phyloP scores from a whole-genome alignment of 2,888 invertebrate species.

The Noctua fimbriata region DNA sequence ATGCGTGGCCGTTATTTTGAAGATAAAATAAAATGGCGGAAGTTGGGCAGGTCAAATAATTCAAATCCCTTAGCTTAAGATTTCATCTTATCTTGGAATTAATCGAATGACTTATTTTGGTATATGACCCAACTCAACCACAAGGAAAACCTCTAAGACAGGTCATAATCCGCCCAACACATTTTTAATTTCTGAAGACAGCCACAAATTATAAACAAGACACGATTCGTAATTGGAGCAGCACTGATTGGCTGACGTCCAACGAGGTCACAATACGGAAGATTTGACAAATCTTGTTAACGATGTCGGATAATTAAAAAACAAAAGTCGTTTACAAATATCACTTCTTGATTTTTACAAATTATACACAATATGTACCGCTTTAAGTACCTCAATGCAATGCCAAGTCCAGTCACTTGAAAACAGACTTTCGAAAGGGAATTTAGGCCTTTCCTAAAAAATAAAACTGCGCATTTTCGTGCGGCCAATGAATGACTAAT shows the following conservation, averaged over 20 bases:
- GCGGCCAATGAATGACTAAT: no score
- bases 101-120: background rate
- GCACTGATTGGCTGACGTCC: slow-evolving; percentile 51
- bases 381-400: background rate
- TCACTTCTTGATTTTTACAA: background rate
- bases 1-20: no score
- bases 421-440: background rate
- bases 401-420: background rate
- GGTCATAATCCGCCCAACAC: background rate
- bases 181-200: background rate
- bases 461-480: no score
- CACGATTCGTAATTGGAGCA: slow-evolving; percentile 28
- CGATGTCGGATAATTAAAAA: slow-evolving; percentile 26
- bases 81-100: background rate
- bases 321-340: slow-evolving; percentile 11
- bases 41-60: no score
- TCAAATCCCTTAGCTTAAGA: background rate
- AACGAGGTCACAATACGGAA: slow-evolving; percentile 50
- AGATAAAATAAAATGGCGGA: no score
- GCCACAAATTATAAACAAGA: slow-evolving; percentile 32
- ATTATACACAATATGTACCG: background rate
- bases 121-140: background rate
- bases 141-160: slow-evolving; percentile 8
- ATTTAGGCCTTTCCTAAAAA: no score
- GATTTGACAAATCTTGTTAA: slow-evolving; percentile 30